These are phyloP conservation scores for Tortrix viridana DNA, from an alignment of 2,888 invertebrate genomes.

Conservation along the genomic window DNA sequence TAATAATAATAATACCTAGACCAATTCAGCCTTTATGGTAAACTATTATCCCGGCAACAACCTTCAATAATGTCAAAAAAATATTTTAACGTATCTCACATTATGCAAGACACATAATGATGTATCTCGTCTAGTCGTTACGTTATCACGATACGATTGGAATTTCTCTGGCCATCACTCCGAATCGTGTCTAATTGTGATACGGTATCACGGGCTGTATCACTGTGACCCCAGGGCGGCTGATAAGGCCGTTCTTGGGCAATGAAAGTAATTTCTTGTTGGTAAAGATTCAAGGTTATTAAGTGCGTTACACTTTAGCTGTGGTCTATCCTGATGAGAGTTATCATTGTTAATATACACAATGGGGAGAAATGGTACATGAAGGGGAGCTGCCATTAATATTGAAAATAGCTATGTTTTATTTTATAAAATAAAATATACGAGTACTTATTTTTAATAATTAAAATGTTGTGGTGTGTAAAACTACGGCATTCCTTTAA, in stretches of 20 bases:
- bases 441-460: too few species aligned
- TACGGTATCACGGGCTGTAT: constrained; percentile 14
- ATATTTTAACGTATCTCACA: background rate
- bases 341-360: background rate
- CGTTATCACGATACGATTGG: constrained; percentile 20
- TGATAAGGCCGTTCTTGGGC: constrained; percentile 18
- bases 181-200: constrained; percentile 36
- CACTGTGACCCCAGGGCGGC: constrained; percentile 8
- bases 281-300: constrained; percentile 29
- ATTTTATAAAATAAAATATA: too few species aligned
- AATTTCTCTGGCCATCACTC: constrained; percentile 23
- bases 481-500: too few species aligned
- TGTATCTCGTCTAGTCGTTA: constrained; percentile 18
- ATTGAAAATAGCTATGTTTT: too few species aligned
- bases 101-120: constrained; percentile 1
- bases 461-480: too few species aligned
- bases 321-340: background rate
- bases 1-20: too few species aligned
- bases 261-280: constrained; percentile 31
- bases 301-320: constrained; percentile 1
- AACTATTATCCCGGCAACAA: too few species aligned
- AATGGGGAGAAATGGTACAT: too few species aligned
- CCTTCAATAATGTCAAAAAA: background rate
- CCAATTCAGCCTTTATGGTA: too few species aligned
- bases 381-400: too few species aligned